Base-by-base conservation (phyloP, 2,888 invertebrate species). In the Perizoma flavofasciatum region DNA sequence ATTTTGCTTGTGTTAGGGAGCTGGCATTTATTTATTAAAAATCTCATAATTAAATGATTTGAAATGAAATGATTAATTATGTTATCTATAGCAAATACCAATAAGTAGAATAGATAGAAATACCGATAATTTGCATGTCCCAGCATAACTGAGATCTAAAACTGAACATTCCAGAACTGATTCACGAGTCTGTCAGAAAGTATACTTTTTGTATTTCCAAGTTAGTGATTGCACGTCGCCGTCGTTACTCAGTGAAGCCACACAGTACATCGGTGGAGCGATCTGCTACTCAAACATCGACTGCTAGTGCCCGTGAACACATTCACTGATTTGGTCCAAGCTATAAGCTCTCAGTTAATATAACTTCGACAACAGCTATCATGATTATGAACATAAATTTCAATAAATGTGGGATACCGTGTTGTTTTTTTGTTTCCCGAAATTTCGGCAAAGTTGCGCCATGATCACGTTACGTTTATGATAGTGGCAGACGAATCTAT, bases 221-320 rank as follows among this genome's bases (percentile, higher is more conserved):
- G 55, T 51, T 41, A 51, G 44, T 37, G 58, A 52, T 48, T 32
- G 51, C 51, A 22, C 41, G 47, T n/a, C 39, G n/a, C n/a, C 41
- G 47, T n/a, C 22, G 22, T 22, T 22, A 22, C 22, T 22, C 22
- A 2, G 22, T 3, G 22, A 22, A 11, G 44, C 22, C 41, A 52
- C 22, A 4, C 35, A 22, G 3, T 22, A 22, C 49, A 56, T 59
- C 63, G 5, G 45, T 39, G 37, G 49, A 45, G 49, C 48, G 33
- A 61, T 61, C 61, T 50, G 53, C 51, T 63, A 57, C 53, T 57
- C 55, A 60, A 59, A 55, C 63, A 58, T 55, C 44, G 56, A 57
- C 55, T 64, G 61, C 61, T 64, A 57, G 60, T 47, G 37, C 45
- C 44, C 43, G 50, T 22, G 57, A 50, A 59, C 56, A 32, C 47